Conservation (phyloP, 2,113 vertebrate genomes). For the Neodontobutis hainanensis region DNA sequence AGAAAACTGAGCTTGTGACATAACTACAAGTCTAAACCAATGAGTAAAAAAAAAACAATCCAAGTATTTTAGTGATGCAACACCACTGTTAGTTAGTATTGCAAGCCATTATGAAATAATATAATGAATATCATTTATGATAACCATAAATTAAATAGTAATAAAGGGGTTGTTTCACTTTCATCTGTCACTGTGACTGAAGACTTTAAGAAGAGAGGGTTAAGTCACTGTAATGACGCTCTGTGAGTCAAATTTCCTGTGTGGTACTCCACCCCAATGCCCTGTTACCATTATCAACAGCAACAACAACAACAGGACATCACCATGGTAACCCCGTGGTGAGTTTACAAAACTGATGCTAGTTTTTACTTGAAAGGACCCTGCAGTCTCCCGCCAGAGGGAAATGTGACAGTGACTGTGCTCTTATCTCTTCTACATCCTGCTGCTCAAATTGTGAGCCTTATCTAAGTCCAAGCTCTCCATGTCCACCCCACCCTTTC, state of each 20-base stretch:
- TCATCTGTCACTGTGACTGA: background rate
- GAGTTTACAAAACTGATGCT: conserved; percentile 13
- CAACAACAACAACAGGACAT: conserved; percentile 19
- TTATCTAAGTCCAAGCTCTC: conserved; percentile 40
- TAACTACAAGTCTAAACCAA: background rate
- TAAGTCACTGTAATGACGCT: conserved; percentile 10
- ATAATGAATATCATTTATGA: conserved; percentile 1
- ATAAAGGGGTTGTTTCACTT: background rate
- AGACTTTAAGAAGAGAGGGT: background rate
- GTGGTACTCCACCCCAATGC: background rate
- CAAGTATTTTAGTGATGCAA: no score
- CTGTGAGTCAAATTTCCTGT: conserved; percentile 49
- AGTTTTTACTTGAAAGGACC: conserved; percentile 12
- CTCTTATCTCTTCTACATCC: conserved; percentile 30
- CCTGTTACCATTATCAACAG: conserved; percentile 53
- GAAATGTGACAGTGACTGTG: background rate
- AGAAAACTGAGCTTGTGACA: no score
- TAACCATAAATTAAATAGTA: background rate
- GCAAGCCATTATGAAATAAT: background rate
- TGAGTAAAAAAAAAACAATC: no score
- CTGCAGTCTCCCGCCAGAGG: background rate
- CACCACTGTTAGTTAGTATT: background rate
- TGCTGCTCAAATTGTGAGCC: background rate
- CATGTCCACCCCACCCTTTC: conserved; percentile 1
- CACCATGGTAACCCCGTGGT: conserved; percentile 41